Evolutionary conservation across 2,797 vertebrate genomes (phyloP), one percentile per base, ranked within the genome.

Genomic region (Podarcis lilfordi): DNA sequence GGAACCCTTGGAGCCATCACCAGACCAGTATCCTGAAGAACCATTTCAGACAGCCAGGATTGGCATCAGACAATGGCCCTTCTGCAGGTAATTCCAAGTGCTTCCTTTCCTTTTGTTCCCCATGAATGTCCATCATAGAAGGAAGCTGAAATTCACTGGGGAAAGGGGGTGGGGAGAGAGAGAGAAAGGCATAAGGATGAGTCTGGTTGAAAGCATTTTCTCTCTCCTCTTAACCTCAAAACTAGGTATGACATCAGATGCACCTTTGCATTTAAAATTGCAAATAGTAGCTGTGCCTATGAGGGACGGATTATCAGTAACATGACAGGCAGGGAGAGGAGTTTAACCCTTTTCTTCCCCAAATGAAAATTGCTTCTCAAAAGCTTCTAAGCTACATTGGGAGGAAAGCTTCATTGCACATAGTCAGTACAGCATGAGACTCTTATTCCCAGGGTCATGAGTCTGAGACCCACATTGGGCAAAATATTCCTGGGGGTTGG

Each of bases 61-160:
- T 88, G 89, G 88, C 78, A 80, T 92, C 91, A 45, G 88, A 76
- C 0, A 19, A 66, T 4, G 82, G 78, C 35, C 84, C 76, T 94
- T 88, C 89, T 95, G 94, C 88, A 92, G 93, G 94, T 92, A 92
- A 93, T 93, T 93, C 77, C 91, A 66, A 82, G 91, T 89, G 77
- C 87, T 91, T 94, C 88, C 91, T 92, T 92, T 92, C 82, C 91
- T 68, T 94, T 32, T 11, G 4, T 32, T 78, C 77, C 37, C 59
- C 89, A 90, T 85, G 83, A 88, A 92, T 91, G 87, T 91, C 91
- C 91, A 23, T 78, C 88, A 89, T 5, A n/a, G 29, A 89, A 91
- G 92, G 88, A 83, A 93, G 92, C 94, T 94, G 93, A 66, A 95
- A 94, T 75, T 45, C 32, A 90, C 13, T 55, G 50, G 89, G 89